Evolutionary conservation across 2,888 invertebrate genomes (phyloP).

Genomic region (Epirrita christyi): DNA sequence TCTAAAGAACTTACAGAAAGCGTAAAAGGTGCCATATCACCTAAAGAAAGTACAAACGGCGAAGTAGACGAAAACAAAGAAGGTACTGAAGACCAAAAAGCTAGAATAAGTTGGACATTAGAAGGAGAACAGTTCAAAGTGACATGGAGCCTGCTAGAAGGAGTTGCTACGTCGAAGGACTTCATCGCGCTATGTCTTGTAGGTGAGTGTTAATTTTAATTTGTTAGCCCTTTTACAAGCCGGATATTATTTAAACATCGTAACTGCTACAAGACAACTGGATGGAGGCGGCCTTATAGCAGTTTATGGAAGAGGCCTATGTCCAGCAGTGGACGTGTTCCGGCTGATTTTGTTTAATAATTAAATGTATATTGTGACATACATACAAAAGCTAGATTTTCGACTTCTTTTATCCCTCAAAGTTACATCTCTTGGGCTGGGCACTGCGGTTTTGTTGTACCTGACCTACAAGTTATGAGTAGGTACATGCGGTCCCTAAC

Average conservation of each 20-base stretch:
- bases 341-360: neutral
- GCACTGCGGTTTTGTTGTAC: conserved; percentile 11
- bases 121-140: conserved; percentile 69
- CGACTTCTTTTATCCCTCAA: no score
- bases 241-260: neutral
- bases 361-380: neutral
- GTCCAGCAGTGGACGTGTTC: neutral
- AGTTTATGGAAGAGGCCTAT: neutral
- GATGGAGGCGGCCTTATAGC: neutral
- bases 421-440: no score
- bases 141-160: conserved; percentile 79
- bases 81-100: conserved; percentile 36
- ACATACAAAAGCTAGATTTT: no score
- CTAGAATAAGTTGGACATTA: conserved; percentile 66
- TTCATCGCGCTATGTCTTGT: conserved; percentile 83
- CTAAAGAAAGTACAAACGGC: conserved; percentile 5
- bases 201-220: conserved; percentile 68
- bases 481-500: conserved; percentile 19
- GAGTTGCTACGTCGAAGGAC: conserved; percentile 64
- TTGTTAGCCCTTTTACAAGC: neutral
- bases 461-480: neutral
- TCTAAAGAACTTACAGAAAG: conserved; percentile 41
- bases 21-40: conserved; percentile 34
- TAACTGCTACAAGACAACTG: neutral
- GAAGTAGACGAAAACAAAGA: conserved; percentile 1